Evolutionary conservation across 1,140 invertebrate genomes (phyloP).

Genomic region (Hylyphantes graminicola): DNA sequence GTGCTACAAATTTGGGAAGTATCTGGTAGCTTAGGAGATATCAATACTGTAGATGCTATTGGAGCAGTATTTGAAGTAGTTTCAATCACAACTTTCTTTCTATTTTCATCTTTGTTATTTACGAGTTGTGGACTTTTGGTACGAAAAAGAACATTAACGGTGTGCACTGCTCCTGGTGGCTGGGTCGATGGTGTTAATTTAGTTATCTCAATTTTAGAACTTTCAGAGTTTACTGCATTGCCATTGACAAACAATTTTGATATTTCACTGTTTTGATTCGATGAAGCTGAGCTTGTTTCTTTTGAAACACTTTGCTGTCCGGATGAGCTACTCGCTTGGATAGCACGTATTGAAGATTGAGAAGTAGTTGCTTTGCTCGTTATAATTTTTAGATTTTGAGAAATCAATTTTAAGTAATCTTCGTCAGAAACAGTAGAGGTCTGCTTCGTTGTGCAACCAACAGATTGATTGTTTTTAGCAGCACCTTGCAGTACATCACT

Average conservation of each 20-base stretch:
- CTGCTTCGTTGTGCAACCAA: neutral
- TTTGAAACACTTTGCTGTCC: neutral
- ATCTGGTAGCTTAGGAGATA: neutral
- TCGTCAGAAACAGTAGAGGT: neutral
- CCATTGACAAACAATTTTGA: slow-evolving; percentile 24
- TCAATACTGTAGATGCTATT: slow-evolving; percentile 37
- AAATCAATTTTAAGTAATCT: neutral
- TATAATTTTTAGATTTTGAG: neutral
- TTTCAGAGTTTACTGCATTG: slow-evolving; percentile 2
- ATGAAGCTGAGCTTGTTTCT: neutral
- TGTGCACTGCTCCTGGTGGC: slow-evolving; percentile 31
- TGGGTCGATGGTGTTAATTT: slow-evolving; percentile 23
- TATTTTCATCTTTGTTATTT: slow-evolving; percentile 35
- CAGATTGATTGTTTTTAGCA: slow-evolving; percentile 21
- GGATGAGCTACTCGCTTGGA: neutral
- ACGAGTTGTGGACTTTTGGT: slow-evolving; percentile 35
- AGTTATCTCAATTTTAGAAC: slow-evolving; percentile 37
- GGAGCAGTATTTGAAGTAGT: slow-evolving; percentile 14
- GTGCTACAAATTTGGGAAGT: neutral
- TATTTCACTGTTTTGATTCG: neutral
- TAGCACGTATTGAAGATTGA: slow-evolving; percentile 5
- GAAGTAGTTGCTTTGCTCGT: slow-evolving; percentile 20
- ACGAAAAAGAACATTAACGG: slow-evolving; percentile 45
- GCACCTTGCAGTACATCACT: slow-evolving; percentile 10
- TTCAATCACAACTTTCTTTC: slow-evolving; percentile 54